A percentile compares a stretch with the other conserved stretches of the same genome.
Conservation (phyloP, 2,797 vertebrate species). For the Fistularia commersonii region DNA sequence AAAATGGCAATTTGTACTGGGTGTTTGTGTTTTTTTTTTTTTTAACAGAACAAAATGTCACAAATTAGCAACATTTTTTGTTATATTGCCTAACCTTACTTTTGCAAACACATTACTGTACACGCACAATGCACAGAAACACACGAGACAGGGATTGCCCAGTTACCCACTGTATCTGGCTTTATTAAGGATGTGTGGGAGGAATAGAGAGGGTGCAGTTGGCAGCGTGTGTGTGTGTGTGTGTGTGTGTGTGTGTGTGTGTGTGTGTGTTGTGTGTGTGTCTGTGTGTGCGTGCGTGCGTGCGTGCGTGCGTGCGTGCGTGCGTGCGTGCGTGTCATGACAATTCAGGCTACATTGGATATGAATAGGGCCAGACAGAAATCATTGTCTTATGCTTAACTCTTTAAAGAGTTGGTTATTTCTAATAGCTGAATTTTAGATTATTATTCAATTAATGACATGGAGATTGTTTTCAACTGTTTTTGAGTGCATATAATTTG, state of each 20-base stretch:
- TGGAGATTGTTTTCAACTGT: too few relatives aligned
- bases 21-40: too few relatives aligned
- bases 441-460: too few relatives aligned
- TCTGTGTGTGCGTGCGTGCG: too few relatives aligned
- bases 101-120: neutral
- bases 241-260: slow-evolving; percentile 16
- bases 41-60: too few relatives aligned
- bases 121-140: slow-evolving; percentile 17
- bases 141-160: slow-evolving; percentile 52
- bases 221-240: slow-evolving; percentile 12
- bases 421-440: slow-evolving; percentile 2
- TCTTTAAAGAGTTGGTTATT: slow-evolving; percentile 44
- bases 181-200: slow-evolving; percentile 50
- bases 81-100: too few relatives aligned
- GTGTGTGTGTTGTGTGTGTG: neutral
- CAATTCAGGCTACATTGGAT: slow-evolving; percentile 19
- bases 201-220: slow-evolving; percentile 44
- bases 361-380: slow-evolving; percentile 42
- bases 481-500: neutral
- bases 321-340: neutral
- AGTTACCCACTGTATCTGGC: slow-evolving; percentile 54
- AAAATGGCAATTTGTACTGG: too few relatives aligned
- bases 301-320: too few relatives aligned
- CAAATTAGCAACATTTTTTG: too few relatives aligned
- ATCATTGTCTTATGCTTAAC: slow-evolving; percentile 17